Evolutionary conservation across 2,888 invertebrate species (phyloP).

Genomic region (Synanthedon vespiformis): DNA sequence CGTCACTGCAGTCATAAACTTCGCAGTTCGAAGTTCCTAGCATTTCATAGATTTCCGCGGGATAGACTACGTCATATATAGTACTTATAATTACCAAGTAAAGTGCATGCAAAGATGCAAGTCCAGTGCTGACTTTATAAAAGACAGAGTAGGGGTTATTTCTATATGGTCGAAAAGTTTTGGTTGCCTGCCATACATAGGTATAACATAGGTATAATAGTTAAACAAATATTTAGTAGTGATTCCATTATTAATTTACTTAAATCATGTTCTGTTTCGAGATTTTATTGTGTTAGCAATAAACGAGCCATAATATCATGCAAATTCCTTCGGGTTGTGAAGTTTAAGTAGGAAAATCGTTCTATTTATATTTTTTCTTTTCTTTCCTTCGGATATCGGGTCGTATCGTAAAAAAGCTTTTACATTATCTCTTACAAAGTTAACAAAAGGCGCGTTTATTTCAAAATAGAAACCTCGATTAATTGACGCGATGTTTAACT

Average conservation of each 20-base stretch:
- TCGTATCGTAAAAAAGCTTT: constrained; percentile 49
- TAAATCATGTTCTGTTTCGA: neutral
- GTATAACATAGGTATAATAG: no score
- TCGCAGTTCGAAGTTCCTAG: no score
- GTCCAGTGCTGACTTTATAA: no score
- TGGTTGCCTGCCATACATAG: no score
- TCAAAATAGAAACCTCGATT: constrained; percentile 34
- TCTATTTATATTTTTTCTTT: constrained; percentile 43
- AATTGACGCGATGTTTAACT: constrained; percentile 16
- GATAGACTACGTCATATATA: no score
- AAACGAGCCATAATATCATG: constrained; percentile 58
- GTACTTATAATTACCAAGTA: no score
- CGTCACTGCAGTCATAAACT: no score
- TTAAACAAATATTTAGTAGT: no score
- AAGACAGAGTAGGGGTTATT: no score
- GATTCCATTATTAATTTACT: neutral
- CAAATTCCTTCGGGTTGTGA: constrained; percentile 38
- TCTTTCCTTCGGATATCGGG: constrained; percentile 39
- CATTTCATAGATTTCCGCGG: no score
- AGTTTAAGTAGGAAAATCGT: constrained; percentile 48
- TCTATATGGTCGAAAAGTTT: no score
- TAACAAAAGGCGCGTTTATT: constrained; percentile 46
- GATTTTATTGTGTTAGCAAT: constrained; percentile 4
- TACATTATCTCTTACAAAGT: constrained; percentile 49
- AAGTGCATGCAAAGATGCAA: no score